Conservation (phyloP, 2,113 vertebrate species). For the Grus americana region DNA sequence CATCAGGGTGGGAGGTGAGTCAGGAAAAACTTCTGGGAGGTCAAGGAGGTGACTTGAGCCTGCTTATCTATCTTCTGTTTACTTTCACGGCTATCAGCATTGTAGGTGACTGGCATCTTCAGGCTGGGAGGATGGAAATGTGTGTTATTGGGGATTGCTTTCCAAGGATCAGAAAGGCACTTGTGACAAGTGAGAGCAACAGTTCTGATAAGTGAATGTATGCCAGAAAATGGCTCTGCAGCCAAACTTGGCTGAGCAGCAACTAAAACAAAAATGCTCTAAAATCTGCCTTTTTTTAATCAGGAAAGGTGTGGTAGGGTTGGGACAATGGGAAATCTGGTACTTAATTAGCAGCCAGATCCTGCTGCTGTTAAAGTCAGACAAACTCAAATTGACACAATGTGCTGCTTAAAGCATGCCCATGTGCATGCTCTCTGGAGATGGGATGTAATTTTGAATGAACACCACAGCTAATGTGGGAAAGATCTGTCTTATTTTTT, state of each 20-base stretch:
- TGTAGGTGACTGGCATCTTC: not conserved
- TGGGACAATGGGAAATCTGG: not conserved
- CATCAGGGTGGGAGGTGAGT: not conserved
- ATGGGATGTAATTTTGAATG: not conserved
- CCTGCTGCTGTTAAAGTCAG: not conserved
- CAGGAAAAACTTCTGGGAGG: not conserved
- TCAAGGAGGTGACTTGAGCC: not conserved
- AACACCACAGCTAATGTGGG: not conserved
- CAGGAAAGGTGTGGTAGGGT: slow-evolving; percentile 49
- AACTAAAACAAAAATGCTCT: not conserved
- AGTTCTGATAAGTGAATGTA: not conserved
- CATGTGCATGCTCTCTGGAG: not conserved
- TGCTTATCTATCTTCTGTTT: not conserved
- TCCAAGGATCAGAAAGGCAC: not conserved
- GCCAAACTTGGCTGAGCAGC: not conserved
- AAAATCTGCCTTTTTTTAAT: not conserved
- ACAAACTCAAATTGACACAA: not conserved
- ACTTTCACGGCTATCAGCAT: not conserved
- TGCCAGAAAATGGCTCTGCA: not conserved
- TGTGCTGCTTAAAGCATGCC: not conserved
- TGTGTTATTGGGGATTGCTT: not conserved
- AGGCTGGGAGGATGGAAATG: not conserved
- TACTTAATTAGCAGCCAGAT: not conserved
- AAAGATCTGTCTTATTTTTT: not conserved
- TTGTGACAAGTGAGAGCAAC: not conserved